These are phyloP conservation scores for Ormyrus rosae DNA, from an alignment of 2,888 invertebrate genomes.

Conservation along the genomic window DNA sequence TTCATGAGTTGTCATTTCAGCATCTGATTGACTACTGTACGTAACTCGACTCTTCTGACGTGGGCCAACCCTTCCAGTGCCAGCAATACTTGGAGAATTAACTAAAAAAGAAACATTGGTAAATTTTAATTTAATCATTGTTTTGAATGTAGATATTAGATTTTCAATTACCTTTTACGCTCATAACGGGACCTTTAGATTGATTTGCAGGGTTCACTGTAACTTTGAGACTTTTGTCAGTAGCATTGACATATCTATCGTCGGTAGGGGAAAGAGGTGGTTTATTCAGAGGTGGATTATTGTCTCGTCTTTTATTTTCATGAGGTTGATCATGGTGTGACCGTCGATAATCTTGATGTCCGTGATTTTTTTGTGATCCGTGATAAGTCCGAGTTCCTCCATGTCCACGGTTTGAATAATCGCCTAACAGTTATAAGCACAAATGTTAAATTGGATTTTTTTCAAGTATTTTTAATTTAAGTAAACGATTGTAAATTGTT, in stretches of 20 bases:
- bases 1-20: conserved; percentile 61
- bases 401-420: conserved; percentile 62
- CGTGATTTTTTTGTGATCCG: conserved; percentile 61
- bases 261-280: conserved; percentile 58
- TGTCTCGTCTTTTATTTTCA: conserved; percentile 57
- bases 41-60: conserved; percentile 71
- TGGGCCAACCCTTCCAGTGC: conserved; percentile 75
- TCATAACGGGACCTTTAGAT: conserved; percentile 68
- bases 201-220: conserved; percentile 64
- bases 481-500: not conserved
- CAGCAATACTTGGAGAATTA: conserved; percentile 72
- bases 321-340: conserved; percentile 64
- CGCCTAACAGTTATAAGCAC: conserved; percentile 56
- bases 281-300: conserved; percentile 38
- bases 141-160: not conserved
- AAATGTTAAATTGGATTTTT: no score
- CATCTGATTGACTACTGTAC: conserved; percentile 70
- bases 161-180: conserved; percentile 68
- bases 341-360: conserved; percentile 64
- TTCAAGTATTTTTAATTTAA: not conserved
- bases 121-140: not conserved
- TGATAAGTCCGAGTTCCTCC: conserved; percentile 60
- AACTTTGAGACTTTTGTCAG: conserved; percentile 69
- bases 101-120: conserved; percentile 65
- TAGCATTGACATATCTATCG: conserved; percentile 65